These are phyloP conservation scores for Drosophila repletoides DNA, from an alignment of 1,140 invertebrate genomes.

Conservation along the genomic window DNA sequence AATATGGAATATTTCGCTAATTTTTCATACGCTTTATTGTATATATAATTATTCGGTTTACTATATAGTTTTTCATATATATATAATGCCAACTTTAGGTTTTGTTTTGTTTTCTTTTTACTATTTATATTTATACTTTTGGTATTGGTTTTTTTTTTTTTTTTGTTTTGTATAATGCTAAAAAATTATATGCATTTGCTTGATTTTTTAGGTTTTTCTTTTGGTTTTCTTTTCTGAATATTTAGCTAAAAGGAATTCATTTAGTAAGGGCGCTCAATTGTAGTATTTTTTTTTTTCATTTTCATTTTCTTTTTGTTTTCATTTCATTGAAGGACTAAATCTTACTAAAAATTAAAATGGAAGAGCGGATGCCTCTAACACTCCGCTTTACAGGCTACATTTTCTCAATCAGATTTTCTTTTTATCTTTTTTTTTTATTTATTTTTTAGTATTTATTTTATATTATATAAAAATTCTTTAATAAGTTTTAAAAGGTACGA, in stretches of 20 bases:
- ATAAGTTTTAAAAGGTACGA: conserved; percentile 81
- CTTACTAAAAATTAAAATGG: conserved; percentile 65
- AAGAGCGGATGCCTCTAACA: conserved; percentile 61
- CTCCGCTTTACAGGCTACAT: conserved; percentile 75
- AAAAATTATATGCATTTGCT: conserved; percentile 77
- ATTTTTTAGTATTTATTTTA: conserved; percentile 34
- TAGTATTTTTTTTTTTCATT: too few species aligned
- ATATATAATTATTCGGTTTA: conserved; percentile 48
- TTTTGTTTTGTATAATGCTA: conserved; percentile 72
- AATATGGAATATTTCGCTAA: conserved; percentile 78
- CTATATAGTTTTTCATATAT: conserved; percentile 50
- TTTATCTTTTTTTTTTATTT: too few species aligned
- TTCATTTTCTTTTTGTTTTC: too few species aligned
- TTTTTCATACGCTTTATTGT: conserved; percentile 58
- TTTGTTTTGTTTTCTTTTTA: conserved; percentile 35
- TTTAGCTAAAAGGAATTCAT: conserved; percentile 79
- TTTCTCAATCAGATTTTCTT: conserved; percentile 68
- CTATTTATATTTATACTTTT: conserved; percentile 44
- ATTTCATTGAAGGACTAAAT: conserved; percentile 71
- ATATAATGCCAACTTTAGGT: conserved; percentile 36
- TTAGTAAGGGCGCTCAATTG: conserved; percentile 78
- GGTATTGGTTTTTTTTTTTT: conserved; percentile 39
- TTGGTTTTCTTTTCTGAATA: conserved; percentile 63
- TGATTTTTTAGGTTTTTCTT: conserved; percentile 28
- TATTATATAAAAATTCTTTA: conserved; percentile 73